Evolutionary conservation across 30 jellyfish, hydroid and myxozoan species (phyloP), one percentile per base, ranked within the genome.

Genomic region (Cassiopea andromeda): DNA sequence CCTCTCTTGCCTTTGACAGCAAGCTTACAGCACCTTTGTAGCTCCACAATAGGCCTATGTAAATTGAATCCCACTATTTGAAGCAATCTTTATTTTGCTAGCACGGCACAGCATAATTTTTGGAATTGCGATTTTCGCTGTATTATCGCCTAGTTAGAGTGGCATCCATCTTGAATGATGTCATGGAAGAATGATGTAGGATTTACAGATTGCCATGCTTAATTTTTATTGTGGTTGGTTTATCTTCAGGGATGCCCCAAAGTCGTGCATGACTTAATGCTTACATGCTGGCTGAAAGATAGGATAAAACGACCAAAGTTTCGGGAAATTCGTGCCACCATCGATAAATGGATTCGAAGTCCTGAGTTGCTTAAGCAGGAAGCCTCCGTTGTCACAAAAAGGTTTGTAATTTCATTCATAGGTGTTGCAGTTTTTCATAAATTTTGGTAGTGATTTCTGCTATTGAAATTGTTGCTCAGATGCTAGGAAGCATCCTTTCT

Each of bases 181-280:
- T 27, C 38, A 27, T 27, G 38, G 38, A 27, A 27, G 38, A 27
- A 27, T 27, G 14, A 17, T 60, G 14, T 13, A 60, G 14, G 14
- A 60, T 60, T 60, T 60, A 60, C n/a, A 12, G 14, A 60, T 60
- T 60, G 14, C 14, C 72, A 12, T 60, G 14, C n/a, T 12, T 12
- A 60, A 60, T 60, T 17, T 13, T 60, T 13, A 60, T 60, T 60
- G 17, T 60, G 72, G 14, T 60, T 12, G n/a, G n/a, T 60, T 68
- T 68, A 17, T 72, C 60, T 19, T 12, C 75, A 92, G 98, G 93
- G 89, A 16, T 93, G 98, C 59, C 97, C 98, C 60, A 93, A 93
- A 67, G 97, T 81, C 18, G 94, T 93, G 15, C 98, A 93, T 54
- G 98, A 93, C 68, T 68, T 93, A 59, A 93, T 93, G 98, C 79